These are phyloP conservation scores for Bombus consobrinus DNA, from an alignment of 1,140 invertebrate genomes.

Conservation along the genomic window DNA sequence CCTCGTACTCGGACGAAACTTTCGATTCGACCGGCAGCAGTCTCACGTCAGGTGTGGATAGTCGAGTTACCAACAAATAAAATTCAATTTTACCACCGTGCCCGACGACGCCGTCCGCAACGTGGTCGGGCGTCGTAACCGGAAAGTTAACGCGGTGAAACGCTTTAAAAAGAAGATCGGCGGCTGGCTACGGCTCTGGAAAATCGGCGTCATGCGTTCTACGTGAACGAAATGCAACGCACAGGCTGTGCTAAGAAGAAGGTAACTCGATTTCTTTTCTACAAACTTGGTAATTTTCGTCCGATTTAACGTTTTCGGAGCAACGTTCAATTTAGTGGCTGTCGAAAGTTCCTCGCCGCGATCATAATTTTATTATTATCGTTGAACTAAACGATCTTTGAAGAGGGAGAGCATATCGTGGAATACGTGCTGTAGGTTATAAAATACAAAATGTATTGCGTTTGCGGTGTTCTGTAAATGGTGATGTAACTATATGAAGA, in stretches of 20 bases:
- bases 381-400: background rate
- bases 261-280: background rate
- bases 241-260: no score
- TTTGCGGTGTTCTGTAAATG: no score
- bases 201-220: slow-evolving; percentile 3
- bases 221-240: slow-evolving; percentile 6
- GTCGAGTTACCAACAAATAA: slow-evolving; percentile 36
- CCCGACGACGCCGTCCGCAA: background rate
- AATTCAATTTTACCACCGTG: slow-evolving; percentile 30
- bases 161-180: slow-evolving; percentile 9
- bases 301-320: background rate
- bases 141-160: slow-evolving; percentile 19
- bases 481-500: no score
- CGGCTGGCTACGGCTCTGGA: background rate
- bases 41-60: slow-evolving; percentile 32
- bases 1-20: slow-evolving; percentile 7
- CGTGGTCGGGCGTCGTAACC: slow-evolving; percentile 21
- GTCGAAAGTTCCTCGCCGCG: background rate
- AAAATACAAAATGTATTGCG: no score
- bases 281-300: slow-evolving; percentile 13
- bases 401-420: background rate
- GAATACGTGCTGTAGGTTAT: no score
- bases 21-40: slow-evolving; percentile 13
- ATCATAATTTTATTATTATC: background rate
- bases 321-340: background rate